Base-by-base conservation (phyloP, 2,888 invertebrate species). In the Leptinotarsa tumamoca region DNA sequence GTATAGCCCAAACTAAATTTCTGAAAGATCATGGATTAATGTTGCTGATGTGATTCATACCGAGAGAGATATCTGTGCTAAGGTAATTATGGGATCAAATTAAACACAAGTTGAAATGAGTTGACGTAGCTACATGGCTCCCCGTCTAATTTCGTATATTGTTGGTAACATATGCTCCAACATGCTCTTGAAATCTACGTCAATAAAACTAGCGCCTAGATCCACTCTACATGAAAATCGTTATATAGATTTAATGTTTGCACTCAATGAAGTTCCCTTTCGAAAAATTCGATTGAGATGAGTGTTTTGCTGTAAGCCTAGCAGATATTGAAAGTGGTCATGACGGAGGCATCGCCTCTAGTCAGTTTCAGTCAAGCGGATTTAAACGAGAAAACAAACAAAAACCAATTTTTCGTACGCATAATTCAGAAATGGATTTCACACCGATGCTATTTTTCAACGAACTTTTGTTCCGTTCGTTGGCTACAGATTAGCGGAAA, bases 81-180 rank as follows among this genome's bases (percentile, higher is more conserved):
- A 63, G 63, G 33, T 63, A 43, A 33, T 63, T 33, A 63, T 63
- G 33, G n/a, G 10, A 63, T 63, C 7, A 33, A 63, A 63, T 33
- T 63, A 33, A 63, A 63, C 63, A 33, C 43, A 63, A 63, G 63
- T 63, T 63, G 17, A 63, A 63, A 63, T 43, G 33, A 17, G 61
- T 61, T 61, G 27, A 61, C 61, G 63, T 71, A 52, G 68, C 52
- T 71, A 33, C 68, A 72, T 50, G 68, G 69, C 52, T 68, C 66
- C 33, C 51, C 67, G 69, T 69, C 66, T 76, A 72, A 69, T 73
- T 72, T 73, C 69, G 68, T 72, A 73, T 58, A 67, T 67, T 70
- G 73, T 70, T 33, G 56, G 76, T 69, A 76, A 76, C 76, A 76
- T 68, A 70, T 76, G 73, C 72, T 49, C 33, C 50, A 76, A 76